phyloP scores from a whole-genome alignment of 2,888 invertebrate genomes.

The Brachypterus glaber region DNA sequence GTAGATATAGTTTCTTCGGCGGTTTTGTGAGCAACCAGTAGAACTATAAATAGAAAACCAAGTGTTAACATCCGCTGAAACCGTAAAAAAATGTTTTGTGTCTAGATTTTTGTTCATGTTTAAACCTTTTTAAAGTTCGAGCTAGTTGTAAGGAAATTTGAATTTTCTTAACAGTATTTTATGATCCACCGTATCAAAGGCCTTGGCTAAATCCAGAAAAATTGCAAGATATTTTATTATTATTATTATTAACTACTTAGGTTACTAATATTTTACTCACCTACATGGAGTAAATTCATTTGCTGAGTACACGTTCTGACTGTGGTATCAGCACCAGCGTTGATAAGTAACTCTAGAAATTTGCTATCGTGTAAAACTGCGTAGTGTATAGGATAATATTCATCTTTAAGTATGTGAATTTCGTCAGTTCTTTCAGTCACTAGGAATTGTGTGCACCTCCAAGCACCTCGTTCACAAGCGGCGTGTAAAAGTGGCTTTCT shows the following conservation, averaged over 20 bases:
- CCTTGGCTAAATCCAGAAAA: too few relatives aligned
- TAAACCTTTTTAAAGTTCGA: too few relatives aligned
- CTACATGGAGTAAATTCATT: slow-evolving; percentile 59
- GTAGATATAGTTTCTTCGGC: slow-evolving; percentile 63
- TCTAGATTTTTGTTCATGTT: too few relatives aligned
- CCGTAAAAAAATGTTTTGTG: not conserved
- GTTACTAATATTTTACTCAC: too few relatives aligned
- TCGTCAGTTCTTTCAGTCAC: slow-evolving; percentile 57
- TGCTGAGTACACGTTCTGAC: slow-evolving; percentile 61
- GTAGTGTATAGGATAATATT: slow-evolving; percentile 70
- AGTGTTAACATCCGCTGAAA: slow-evolving; percentile 4
- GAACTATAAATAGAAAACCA: slow-evolving; percentile 40
- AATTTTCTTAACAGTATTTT: not conserved
- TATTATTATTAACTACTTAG: not conserved
- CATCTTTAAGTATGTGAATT: slow-evolving; percentile 61
- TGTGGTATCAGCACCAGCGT: slow-evolving; percentile 60
- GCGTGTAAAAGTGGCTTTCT: slow-evolving; percentile 56
- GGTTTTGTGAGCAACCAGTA: slow-evolving; percentile 58
- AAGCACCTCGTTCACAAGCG: slow-evolving; percentile 62
- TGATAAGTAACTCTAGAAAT: slow-evolving; percentile 55
- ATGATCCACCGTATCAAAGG: too few relatives aligned
- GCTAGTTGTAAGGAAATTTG: not conserved
- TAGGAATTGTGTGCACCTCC: slow-evolving; percentile 60
- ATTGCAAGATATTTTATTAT: not conserved
- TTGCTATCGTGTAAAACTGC: slow-evolving; percentile 62